Evolutionary conservation across 2,888 invertebrate species (phyloP), one percentile per base, ranked within the genome.

Genomic region (Notocelia uddmanniana): DNA sequence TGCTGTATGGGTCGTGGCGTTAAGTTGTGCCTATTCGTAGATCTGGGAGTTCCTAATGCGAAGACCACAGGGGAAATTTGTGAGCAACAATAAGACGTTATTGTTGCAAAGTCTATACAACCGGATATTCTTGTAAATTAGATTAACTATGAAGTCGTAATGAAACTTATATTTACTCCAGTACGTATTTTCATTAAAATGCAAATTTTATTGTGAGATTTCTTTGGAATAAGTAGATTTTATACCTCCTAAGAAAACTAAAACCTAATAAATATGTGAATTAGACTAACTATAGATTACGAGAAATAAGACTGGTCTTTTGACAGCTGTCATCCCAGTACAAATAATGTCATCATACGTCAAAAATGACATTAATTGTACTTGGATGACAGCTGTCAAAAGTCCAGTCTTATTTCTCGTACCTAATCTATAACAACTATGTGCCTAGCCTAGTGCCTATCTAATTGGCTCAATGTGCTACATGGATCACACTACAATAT

Each of bases 21-120:
- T 50, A 37, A 41, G 55, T 58, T 64, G 34, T 31, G 8, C 8
- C 8, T 31, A n/a, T n/a, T n/a, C n/a, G n/a, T n/a, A 34, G 45
- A 48, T 55, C 62, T 41, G 52, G n/a, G 26, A 64, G 21, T 66
- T 45, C 52, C 23, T 62, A 45, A 62, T 59, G 31, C 21, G 64
- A 37, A 31, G 41, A 18, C 26, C 59, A 66, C 71, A 31, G 9
- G 70, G 64, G 69, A 59, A 70, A 59, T 41, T 15, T 59, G 26
- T 52, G 64, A 52, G 34, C 10, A 52, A 71, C 19, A 71, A 34
- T 50, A 52, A 68, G 18, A 18, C 13, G 59, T 37, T 31, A 31
- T 37, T 59, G 41, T 59, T 62, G 13, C 48, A 60, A 45, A n/a
- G 60, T n/a, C 31, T 34, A 63, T 34, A 52, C n/a, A n/a, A n/a